A percentile compares a stretch with the other conserved stretches of the same genome.
Conservation (phyloP, 2,888 invertebrate genomes). For the Ectobius pallidus region DNA sequence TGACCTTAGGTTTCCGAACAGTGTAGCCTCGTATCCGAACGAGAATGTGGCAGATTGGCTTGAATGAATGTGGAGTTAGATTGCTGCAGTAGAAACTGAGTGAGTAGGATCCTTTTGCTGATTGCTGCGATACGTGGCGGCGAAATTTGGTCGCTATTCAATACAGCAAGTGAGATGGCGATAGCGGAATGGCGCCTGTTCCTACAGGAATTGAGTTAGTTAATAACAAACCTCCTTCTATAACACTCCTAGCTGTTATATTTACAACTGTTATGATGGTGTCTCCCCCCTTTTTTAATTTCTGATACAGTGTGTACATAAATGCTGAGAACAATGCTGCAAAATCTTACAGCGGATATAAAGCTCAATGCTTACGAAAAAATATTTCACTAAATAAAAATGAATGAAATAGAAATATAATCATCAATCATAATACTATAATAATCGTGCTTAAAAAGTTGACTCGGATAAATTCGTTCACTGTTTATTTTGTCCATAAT, state of each 20-base stretch:
- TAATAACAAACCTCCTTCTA: conserved; percentile 21
- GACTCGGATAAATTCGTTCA: too few species aligned
- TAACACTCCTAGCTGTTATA: not conserved
- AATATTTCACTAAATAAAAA: too few species aligned
- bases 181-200: not conserved
- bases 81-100: not conserved
- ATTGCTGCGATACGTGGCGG: conserved; percentile 32
- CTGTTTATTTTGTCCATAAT: too few species aligned
- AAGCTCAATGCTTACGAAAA: too few species aligned
- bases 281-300: too few species aligned
- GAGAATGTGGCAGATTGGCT: conserved; percentile 17
- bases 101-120: conserved; percentile 18
- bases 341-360: too few species aligned
- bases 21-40: not conserved
- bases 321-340: too few species aligned
- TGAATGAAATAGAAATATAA: too few species aligned
- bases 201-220: conserved; percentile 2
- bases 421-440: too few species aligned
- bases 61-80: conserved; percentile 15
- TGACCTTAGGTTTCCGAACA: conserved; percentile 3
- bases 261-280: not conserved
- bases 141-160: conserved; percentile 35
- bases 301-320: too few species aligned
- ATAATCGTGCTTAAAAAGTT: too few species aligned
- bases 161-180: conserved; percentile 10